These are phyloP conservation scores for Machimus rusticus DNA, from an alignment of 2,888 invertebrate genomes.

Conservation along the genomic window DNA sequence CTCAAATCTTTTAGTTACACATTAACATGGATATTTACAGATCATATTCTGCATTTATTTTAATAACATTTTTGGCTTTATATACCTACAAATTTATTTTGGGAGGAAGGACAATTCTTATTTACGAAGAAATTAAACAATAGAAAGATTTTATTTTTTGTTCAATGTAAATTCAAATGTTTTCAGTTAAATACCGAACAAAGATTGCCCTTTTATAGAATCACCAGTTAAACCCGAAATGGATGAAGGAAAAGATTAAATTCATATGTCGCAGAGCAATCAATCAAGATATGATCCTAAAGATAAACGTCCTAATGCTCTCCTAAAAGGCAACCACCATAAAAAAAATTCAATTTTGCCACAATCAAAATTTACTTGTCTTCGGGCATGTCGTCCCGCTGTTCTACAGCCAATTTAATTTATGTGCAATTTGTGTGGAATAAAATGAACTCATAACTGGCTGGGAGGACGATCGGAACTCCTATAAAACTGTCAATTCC, in stretches of 20 bases:
- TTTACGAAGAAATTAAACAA: too few relatives aligned
- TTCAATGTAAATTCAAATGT: too few relatives aligned
- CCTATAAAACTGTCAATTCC: neutral
- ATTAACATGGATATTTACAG: too few relatives aligned
- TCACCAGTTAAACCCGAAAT: neutral
- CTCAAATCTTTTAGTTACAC: too few relatives aligned
- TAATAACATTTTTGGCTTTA: too few relatives aligned
- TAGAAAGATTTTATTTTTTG: too few relatives aligned
- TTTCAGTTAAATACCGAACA: too few relatives aligned
- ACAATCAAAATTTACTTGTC: neutral
- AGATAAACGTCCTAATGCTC: neutral
- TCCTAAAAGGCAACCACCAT: neutral
- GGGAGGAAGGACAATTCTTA: too few relatives aligned
- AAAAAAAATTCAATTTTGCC: neutral
- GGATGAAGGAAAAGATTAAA: neutral
- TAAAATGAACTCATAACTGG: neutral
- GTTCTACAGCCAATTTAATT: neutral
- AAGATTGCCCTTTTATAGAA: neutral
- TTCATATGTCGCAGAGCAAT: neutral
- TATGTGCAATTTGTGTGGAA: neutral
- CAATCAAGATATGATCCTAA: neutral
- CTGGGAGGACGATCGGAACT: neutral
- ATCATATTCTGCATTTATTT: too few relatives aligned
- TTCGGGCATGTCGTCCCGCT: neutral
- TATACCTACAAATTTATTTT: too few relatives aligned